Base-by-base conservation (phyloP, 2,797 vertebrate species). In the Xyrichtys novacula region DNA sequence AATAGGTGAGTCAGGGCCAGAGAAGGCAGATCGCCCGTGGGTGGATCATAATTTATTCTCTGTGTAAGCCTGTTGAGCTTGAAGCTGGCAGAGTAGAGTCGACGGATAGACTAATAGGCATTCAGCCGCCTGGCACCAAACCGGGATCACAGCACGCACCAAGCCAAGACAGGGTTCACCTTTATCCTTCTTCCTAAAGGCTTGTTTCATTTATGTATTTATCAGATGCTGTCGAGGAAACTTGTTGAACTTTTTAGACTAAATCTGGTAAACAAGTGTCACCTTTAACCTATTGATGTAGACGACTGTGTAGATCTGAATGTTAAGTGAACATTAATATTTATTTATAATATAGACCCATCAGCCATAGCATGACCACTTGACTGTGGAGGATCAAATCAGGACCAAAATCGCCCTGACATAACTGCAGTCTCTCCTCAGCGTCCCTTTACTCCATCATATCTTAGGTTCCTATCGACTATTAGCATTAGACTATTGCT, bases 31-130 rank as follows among this genome's bases (percentile, higher is more conserved):
- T 74, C 65, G 89, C 88, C 87, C 19, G 54, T 76, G 77, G 91
- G 79, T 66, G 80, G 78, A 86, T 90, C 84, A 86, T 91, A 65
- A 82, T 90, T 85, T 91, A 90, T 87, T 86, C 85, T 71, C 68
- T 75, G 34, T 74, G 81, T 79, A 71, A 78, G 80, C 81, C 74
- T 88, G 85, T 85, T 83, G 80, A 89, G 84, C 69, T 73, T 54
- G 59, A 77, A 80, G 80, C 82, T 79, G 85, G 85, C 76, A 78
- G 75, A 78, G 74, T 59, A 50, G 57, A 85, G 78, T 54, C 74
- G 76, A 86, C 74, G 76, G 76, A 60, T 78, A 88, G 83, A 86
- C 83, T 81, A 89, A 91, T 84, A 81, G 81, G 65, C 76, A 64
- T 85, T 82, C 77, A 83, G 80, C 75, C 84, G 85, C 72, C 87